Evolutionary conservation across 2,797 vertebrate genomes (phyloP), one percentile per base, ranked within the genome.

Genomic region (Pipistrellus nathusii): DNA sequence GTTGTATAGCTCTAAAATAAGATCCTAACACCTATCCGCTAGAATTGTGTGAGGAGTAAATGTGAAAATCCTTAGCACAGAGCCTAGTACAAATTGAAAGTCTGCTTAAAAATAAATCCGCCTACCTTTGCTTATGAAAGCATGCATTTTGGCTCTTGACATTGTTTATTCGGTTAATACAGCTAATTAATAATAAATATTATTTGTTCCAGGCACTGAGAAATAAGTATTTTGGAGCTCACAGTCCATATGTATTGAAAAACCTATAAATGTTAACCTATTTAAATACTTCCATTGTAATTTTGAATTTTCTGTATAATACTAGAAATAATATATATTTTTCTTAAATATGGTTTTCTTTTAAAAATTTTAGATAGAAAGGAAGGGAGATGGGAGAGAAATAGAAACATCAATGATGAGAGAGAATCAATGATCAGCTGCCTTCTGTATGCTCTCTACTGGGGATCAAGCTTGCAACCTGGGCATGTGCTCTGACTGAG

Each of bases 201-300:
- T 68, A 38, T 48, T 46, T 68, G 69, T 75, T 75, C 6, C 32
- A 76, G 23, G 4, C 32, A 17, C 23, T 68, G 18, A 11, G 51
- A 88, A 95, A 53, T 78, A 91, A 88, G 21, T 57, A 68, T 41
- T 44, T 92, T 87, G 53, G 62, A 44, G 21, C 12, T 75, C 30
- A 85, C 5, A 92, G 27, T 53, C 4, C n/a, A 35, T 38, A 27
- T 88, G 23, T 46, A 69, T 71, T 89, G 62, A 78, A 95, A 95
- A 78, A 72, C 10, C 17, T 88, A 51, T 69, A 62, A 11, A 85
- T 76, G 73, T 85, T 92, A 81, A 87, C 13, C 2, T 21, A 17
- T n/a, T 92, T 89, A 80, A 30, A 55, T 85, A 11, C 30, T 82
- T 77, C 41, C 12, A 73, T 23, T 69, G 6, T 77, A 82, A 71